These are phyloP conservation scores for Brachyhypopomus gauderio DNA, from an alignment of 2,113 vertebrate species.

Conservation along the genomic window DNA sequence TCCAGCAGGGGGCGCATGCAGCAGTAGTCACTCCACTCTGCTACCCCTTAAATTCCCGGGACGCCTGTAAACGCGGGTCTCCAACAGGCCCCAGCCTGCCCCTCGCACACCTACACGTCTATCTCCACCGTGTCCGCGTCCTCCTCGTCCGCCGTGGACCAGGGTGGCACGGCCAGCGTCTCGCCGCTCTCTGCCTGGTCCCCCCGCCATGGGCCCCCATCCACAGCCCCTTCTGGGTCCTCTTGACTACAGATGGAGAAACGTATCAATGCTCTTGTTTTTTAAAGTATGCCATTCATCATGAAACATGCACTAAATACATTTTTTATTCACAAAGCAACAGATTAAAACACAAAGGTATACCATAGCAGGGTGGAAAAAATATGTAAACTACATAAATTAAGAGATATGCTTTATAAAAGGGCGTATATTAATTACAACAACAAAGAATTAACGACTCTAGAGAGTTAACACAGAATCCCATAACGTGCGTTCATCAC, in stretches of 20 bases:
- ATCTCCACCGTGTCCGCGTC: slow-evolving; percentile 62
- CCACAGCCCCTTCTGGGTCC: slow-evolving; percentile 41
- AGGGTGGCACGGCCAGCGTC: not conserved
- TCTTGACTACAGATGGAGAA: slow-evolving; percentile 57
- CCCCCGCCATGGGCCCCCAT: slow-evolving; percentile 18
- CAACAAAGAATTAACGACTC: too few relatives aligned
- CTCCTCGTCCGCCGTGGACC: slow-evolving; percentile 40
- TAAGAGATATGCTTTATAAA: too few relatives aligned
- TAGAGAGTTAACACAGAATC: too few relatives aligned
- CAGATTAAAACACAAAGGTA: too few relatives aligned
- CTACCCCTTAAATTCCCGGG: not conserved
- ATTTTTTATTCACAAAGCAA: too few relatives aligned
- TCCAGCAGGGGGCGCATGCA: not conserved
- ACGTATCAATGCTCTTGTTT: not conserved
- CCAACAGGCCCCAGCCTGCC: not conserved
- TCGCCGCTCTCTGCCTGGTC: slow-evolving; percentile 46
- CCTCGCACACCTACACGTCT: slow-evolving; percentile 38
- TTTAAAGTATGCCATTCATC: too few relatives aligned
- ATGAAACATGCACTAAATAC: too few relatives aligned
- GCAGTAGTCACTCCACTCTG: not conserved
- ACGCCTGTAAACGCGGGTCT: not conserved
- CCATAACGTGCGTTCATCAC: too few relatives aligned
- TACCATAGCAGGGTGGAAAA: too few relatives aligned
- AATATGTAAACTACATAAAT: too few relatives aligned
- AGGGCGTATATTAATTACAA: too few relatives aligned